Evolutionary conservation across 2,888 invertebrate genomes (phyloP).

Genomic region (Colletes collaris): DNA sequence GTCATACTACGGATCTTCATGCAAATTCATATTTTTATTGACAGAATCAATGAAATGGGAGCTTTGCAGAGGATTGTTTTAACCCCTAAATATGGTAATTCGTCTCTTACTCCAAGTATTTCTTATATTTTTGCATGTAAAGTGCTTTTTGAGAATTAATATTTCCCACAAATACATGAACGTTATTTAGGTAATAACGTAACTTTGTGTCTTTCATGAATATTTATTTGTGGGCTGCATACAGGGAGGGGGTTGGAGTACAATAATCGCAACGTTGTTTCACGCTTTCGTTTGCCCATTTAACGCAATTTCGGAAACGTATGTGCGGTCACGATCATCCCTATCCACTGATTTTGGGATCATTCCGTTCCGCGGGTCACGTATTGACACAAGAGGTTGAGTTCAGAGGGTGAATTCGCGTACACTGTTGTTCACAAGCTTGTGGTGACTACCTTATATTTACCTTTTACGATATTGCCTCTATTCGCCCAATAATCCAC

Average conservation of each 20-base stretch:
- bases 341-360: slow-evolving; percentile 1
- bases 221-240: slow-evolving; percentile 16
- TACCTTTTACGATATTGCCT: no score
- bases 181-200: not conserved
- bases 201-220: slow-evolving; percentile 25
- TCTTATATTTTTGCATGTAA: no score
- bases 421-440: slow-evolving; percentile 12
- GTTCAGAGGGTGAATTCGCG: not conserved
- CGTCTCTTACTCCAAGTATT: no score
- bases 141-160: no score
- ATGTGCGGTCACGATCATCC: slow-evolving; percentile 61
- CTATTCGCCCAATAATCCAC: no score
- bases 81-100: no score
- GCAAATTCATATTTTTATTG: no score
- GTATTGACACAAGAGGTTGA: slow-evolving; percentile 4
- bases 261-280: slow-evolving; percentile 61
- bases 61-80: no score
- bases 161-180: slow-evolving; percentile 25
- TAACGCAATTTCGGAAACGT: slow-evolving; percentile 63
- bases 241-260: not conserved
- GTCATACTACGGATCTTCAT: slow-evolving; percentile 14
- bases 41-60: no score
- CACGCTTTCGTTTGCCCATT: slow-evolving; percentile 60
- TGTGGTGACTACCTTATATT: not conserved
- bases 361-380: slow-evolving; percentile 21